Conservation (phyloP, 1,140 invertebrate species). For the Platorchestia sp. region DNA sequence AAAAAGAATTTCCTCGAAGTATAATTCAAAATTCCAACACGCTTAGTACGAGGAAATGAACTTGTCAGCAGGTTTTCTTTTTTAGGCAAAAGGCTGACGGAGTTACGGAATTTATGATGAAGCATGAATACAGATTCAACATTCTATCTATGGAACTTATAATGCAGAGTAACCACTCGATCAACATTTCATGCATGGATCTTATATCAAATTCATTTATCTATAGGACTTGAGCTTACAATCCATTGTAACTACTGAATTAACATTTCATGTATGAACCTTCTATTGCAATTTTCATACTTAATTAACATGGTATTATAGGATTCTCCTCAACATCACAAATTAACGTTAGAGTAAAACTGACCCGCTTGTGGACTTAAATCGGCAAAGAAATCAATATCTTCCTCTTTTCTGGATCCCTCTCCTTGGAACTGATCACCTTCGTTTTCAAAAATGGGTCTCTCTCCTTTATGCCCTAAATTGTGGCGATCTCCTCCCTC, state of each 20-base stretch:
- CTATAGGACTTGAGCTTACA: too few species aligned
- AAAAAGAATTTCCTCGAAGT: background rate
- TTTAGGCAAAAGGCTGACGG: background rate
- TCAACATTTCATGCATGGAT: too few species aligned
- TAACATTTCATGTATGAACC: too few species aligned
- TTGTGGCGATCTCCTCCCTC: background rate
- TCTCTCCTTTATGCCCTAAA: background rate
- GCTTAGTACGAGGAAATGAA: background rate
- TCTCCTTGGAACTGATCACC: background rate
- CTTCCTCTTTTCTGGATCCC: background rate
- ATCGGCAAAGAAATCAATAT: constrained; percentile 10
- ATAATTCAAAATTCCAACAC: background rate
- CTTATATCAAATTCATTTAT: too few species aligned
- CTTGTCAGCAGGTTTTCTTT: background rate
- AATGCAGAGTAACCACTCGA: too few species aligned
- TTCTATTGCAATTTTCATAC: too few species aligned
- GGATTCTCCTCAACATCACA: background rate
- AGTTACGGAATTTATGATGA: too few species aligned
- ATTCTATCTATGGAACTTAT: too few species aligned
- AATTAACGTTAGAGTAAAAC: background rate
- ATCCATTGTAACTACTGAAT: too few species aligned
- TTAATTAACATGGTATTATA: too few species aligned
- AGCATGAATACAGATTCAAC: too few species aligned
- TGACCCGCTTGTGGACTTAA: background rate
- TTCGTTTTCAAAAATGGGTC: background rate